Percentiles rank a stretch among this genome's conserved stretches.
Conservation (phyloP, 2,888 invertebrate species). For the Cristatella mucedo region DNA sequence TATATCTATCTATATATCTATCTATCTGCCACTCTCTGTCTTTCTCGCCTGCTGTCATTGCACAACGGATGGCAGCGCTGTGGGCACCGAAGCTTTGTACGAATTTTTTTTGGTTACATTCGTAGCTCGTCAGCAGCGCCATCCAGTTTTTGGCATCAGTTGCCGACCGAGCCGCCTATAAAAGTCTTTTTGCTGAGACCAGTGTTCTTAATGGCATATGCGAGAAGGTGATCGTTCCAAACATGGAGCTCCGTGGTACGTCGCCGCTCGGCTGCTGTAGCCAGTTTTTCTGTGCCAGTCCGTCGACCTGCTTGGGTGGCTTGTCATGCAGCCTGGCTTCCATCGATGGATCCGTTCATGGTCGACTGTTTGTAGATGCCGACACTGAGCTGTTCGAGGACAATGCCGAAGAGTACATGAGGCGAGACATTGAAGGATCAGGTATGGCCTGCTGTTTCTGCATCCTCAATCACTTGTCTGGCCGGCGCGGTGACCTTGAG, state of each 20-base stretch:
- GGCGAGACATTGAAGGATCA: slow-evolving; percentile 85
- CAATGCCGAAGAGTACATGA: slow-evolving; percentile 69
- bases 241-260: slow-evolving; percentile 80
- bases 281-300: slow-evolving; percentile 40
- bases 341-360: too few relatives aligned
- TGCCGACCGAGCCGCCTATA: slow-evolving; percentile 73
- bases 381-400: slow-evolving; percentile 95
- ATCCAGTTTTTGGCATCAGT: slow-evolving; percentile 85
- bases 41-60: too few relatives aligned
- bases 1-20: too few relatives aligned
- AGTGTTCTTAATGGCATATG: slow-evolving; percentile 74
- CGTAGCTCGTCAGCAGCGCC: slow-evolving; percentile 82
- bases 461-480: too few relatives aligned
- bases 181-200: slow-evolving; percentile 71
- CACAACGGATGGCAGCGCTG: too few relatives aligned
- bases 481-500: too few relatives aligned
- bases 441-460: too few relatives aligned
- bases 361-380: slow-evolving; percentile 36
- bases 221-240: slow-evolving; percentile 95
- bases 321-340: too few relatives aligned
- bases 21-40: slow-evolving; percentile 12
- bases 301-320: too few relatives aligned
- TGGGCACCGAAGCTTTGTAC: too few relatives aligned
- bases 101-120: too few relatives aligned
- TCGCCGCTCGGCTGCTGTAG: not conserved